Evolutionary conservation across 2,888 invertebrate genomes (phyloP).

Genomic region (Pollenia angustigena): DNA sequence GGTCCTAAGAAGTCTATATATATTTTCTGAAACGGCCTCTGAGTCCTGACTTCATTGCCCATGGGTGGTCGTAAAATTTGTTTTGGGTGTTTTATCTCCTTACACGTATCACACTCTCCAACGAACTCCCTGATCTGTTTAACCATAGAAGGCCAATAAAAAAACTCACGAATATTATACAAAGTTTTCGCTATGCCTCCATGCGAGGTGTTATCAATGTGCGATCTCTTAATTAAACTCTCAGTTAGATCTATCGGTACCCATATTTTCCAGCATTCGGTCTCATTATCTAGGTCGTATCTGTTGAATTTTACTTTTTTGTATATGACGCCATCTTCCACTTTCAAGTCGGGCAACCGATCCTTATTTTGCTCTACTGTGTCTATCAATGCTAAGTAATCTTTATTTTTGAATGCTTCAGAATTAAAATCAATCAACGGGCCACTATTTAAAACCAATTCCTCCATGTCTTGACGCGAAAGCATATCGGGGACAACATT

Average conservation of each 20-base stretch:
- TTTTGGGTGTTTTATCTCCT: constrained; percentile 25
- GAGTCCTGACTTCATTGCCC: constrained; percentile 9
- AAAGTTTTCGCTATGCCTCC: constrained; percentile 14
- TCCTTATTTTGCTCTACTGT: background rate
- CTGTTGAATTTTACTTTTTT: background rate
- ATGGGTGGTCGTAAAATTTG: constrained; percentile 20
- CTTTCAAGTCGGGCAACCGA: background rate
- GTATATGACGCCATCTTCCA: background rate
- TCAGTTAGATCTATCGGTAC: background rate
- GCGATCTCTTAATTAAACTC: background rate
- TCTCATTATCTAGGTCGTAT: background rate
- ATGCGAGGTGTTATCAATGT: background rate
- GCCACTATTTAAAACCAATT: background rate
- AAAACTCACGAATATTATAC: constrained; percentile 4
- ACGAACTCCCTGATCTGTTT: background rate
- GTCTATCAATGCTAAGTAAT: background rate
- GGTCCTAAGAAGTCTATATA: constrained; percentile 27
- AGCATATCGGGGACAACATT: constrained; percentile 12
- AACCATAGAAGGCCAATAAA: constrained; percentile 2
- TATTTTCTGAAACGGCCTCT: constrained; percentile 18
- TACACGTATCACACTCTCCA: background rate
- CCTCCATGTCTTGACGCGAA: background rate
- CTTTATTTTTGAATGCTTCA: background rate
- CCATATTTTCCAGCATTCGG: constrained; percentile 3
- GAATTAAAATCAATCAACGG: background rate